Evolutionary conservation across 2,797 vertebrate species (phyloP).

Genomic region (Corythornis leucogaster): DNA sequence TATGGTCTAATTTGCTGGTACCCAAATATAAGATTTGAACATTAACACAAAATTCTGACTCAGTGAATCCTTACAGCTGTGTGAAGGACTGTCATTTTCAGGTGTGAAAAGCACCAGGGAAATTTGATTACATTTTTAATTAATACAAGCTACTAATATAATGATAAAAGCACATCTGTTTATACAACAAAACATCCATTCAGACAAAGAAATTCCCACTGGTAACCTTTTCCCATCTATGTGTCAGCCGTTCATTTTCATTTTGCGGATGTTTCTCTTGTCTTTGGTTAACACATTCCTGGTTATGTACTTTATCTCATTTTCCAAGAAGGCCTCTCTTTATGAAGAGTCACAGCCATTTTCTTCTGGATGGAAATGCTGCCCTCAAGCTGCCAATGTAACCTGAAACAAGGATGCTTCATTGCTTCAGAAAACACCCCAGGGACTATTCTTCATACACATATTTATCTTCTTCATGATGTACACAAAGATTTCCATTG

Average conservation of each 20-base stretch:
- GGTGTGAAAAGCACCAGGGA: conserved; percentile 4
- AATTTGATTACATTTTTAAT: conserved; percentile 23
- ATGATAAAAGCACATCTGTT: background rate
- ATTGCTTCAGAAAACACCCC: conserved; percentile 54
- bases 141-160: background rate
- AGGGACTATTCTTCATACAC: conserved; percentile 55
- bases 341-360: conserved; percentile 66
- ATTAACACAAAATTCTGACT: conserved; percentile 8
- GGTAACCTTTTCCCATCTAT: background rate
- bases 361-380: conserved; percentile 75
- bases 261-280: conserved; percentile 32
- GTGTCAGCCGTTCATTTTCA: background rate
- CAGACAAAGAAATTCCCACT: conserved; percentile 40
- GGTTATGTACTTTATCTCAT: conserved; percentile 54
- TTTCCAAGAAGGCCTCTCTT: conserved; percentile 69
- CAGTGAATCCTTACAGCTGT: background rate
- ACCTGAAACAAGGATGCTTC: conserved; percentile 69
- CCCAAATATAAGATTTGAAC: background rate
- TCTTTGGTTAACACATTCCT: conserved; percentile 56
- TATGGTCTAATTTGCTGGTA: background rate
- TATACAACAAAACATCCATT: conserved; percentile 28
- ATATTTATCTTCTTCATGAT: conserved; percentile 70
- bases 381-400: conserved; percentile 70
- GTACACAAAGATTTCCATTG: conserved; percentile 36
- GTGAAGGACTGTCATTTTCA: background rate